Evolutionary conservation across 2,797 vertebrate species (phyloP), one percentile per base, ranked within the genome.

Genomic region (Oreonectes daqikongensis): DNA sequence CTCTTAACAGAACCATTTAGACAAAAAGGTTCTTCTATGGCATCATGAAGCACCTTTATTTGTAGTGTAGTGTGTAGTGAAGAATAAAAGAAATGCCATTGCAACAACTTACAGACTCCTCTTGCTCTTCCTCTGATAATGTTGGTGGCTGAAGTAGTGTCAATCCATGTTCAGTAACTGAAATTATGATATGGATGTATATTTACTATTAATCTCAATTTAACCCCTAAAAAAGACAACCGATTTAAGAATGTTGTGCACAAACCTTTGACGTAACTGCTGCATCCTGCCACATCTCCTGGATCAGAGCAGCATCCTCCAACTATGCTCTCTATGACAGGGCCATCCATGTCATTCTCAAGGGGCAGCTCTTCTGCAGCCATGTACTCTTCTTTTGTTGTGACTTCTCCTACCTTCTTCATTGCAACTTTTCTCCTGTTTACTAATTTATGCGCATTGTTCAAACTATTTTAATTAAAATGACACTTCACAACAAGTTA

Each of bases 291-390:
- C 10, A 32, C 38, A 8, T 72, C 77, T 68, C 40, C 72, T 20
- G 66, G 71, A 32, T 79, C 64, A 32, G 78, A 75, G 67, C 66
- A 63, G 50, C 71, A 69, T 28, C 72, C 66, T 3, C 78, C 67
- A 53, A 69, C 35, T 52, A 80, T 76, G 46, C 61, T 70, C 63
- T 60, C 48, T 35, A 76, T 50, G 18, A 81, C 59, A 28, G 74
- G 73, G 44, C 52, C 69, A 17, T 71, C 46, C 52, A 20, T 17
- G n/a, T 42, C 26, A 8, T 40, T 28, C 57, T 59, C 57, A 9
- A 40, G 42, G 1, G 46, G 30, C 20, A 67, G 17, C 30, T 80
- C 78, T 14, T 75, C 78, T 28, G n/a, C 24, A 20, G 74, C 22
- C 12, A 71, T 40, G 46, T 55, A 38, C 50, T 64, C 72, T 32